phyloP scores from a whole-genome alignment of 2,888 invertebrate species.

The Synanthedon myopaeformis region DNA sequence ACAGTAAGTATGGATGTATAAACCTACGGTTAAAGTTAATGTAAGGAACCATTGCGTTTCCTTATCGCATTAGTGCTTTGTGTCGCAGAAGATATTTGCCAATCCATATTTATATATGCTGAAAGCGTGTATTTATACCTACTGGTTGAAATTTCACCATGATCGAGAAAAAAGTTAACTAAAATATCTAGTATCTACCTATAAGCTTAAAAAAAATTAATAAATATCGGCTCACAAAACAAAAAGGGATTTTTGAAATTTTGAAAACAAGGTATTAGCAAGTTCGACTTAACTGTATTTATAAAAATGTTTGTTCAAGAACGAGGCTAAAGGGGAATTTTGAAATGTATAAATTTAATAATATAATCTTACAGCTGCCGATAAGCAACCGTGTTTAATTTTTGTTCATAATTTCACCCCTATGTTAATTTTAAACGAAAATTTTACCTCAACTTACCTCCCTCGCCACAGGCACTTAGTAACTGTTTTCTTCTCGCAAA shows the following conservation, averaged over 20 bases:
- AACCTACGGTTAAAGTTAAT: background rate
- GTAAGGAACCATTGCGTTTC: background rate
- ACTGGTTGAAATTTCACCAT: no score
- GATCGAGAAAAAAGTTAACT: no score
- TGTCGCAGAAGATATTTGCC: no score
- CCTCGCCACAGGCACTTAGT: slow-evolving; percentile 3
- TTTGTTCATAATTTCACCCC: slow-evolving; percentile 31
- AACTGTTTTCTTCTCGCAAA: slow-evolving; percentile 33
- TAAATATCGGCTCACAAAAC: no score
- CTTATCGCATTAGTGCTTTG: background rate
- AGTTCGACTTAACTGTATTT: no score
- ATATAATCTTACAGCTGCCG: slow-evolving; percentile 26
- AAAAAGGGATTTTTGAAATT: no score
- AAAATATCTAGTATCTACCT: no score
- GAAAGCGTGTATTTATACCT: no score
- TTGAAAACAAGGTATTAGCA: no score
- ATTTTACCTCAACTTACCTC: slow-evolving; percentile 19
- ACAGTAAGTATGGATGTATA: background rate
- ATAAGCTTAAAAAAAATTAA: no score
- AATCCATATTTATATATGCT: no score
- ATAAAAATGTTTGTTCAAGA: no score
- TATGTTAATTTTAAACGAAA: slow-evolving; percentile 13
- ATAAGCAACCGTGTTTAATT: slow-evolving; percentile 36
- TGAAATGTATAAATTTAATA: slow-evolving; percentile 35
- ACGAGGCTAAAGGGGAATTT: slow-evolving; percentile 13